phyloP scores from a whole-genome alignment of 2,888 invertebrate genomes.

The Pyrocoelia pectoralis region DNA sequence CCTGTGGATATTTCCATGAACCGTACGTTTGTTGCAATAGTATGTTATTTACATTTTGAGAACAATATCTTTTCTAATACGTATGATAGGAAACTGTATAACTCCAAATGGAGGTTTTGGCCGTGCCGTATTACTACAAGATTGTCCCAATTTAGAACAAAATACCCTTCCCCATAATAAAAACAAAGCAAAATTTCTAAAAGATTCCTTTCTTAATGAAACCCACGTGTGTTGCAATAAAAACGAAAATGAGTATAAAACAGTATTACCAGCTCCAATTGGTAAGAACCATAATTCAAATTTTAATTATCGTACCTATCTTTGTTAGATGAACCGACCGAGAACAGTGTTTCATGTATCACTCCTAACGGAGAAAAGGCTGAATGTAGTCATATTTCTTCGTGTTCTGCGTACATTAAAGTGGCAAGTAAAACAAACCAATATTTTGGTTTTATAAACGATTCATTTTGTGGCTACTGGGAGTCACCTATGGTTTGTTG shows the following conservation, averaged over 20 bases:
- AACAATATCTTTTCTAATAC: not conserved
- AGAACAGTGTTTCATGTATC: constrained; percentile 48
- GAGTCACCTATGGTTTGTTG: constrained; percentile 65
- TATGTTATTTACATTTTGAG: constrained; percentile 14
- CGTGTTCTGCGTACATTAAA: constrained; percentile 50
- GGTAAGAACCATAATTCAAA: constrained; percentile 7
- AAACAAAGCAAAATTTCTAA: constrained; percentile 17
- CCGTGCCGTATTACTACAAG: not conserved
- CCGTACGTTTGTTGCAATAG: constrained; percentile 27
- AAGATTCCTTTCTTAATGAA: constrained; percentile 15
- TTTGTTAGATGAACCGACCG: not conserved
- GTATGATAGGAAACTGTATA: constrained; percentile 17
- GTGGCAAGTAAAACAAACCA: constrained; percentile 1
- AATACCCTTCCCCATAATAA: not conserved
- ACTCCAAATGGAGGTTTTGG: constrained; percentile 29
- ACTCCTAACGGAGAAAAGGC: constrained; percentile 58
- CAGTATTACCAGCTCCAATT: constrained; percentile 16
- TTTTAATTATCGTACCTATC: not conserved
- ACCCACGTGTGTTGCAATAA: constrained; percentile 27
- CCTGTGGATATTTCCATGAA: constrained; percentile 28
- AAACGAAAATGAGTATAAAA: constrained; percentile 17
- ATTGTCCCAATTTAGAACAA: constrained; percentile 12
- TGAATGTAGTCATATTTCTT: constrained; percentile 57
- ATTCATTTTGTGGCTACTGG: constrained; percentile 66
- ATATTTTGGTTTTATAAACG: constrained; percentile 56